phyloP scores from a whole-genome alignment of 2,797 vertebrate genomes.

The Muraenolepis orangiensis region DNA sequence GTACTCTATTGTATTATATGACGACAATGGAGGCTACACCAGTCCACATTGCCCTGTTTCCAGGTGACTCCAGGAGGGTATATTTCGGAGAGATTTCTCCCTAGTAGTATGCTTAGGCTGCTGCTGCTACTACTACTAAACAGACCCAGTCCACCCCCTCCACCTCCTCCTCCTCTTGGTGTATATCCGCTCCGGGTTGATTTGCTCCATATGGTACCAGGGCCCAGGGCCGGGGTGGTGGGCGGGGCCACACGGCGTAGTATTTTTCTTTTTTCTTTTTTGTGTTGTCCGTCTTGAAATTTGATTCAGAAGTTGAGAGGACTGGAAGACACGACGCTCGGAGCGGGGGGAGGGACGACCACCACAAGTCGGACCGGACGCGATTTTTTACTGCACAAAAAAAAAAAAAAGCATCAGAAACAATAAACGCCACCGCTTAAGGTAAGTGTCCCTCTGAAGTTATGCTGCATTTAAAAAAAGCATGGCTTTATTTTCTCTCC shows the following conservation, averaged over 20 bases:
- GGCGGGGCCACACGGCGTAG: too few relatives aligned
- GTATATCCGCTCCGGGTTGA: conserved; percentile 50
- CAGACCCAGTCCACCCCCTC: neutral
- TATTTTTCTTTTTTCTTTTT: too few relatives aligned
- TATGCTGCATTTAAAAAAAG: neutral
- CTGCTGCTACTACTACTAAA: neutral
- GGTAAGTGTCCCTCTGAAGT: neutral
- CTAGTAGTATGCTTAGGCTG: neutral
- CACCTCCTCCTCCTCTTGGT: conserved; percentile 8
- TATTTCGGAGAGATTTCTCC: neutral
- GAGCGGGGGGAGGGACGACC: conserved; percentile 58
- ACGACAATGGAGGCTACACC: neutral
- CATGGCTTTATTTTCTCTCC: neutral
- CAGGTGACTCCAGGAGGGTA: neutral
- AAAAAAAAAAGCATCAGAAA: conserved; percentile 11
- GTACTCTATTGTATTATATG: neutral
- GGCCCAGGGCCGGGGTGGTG: too few relatives aligned
- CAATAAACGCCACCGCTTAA: neutral
- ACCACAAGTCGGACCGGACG: conserved; percentile 45
- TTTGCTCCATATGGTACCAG: conserved; percentile 76
- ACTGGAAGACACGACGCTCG: conserved; percentile 60
- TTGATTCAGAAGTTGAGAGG: conserved; percentile 77
- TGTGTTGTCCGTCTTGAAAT: conserved; percentile 76
- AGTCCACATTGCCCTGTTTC: neutral
- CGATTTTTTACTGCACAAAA: conserved; percentile 28